A percentile compares a stretch with the other conserved stretches of the same genome.
These are phyloP conservation scores for Centropus unirufus DNA, from an alignment of 2,113 vertebrate genomes.

Conservation along the genomic window DNA sequence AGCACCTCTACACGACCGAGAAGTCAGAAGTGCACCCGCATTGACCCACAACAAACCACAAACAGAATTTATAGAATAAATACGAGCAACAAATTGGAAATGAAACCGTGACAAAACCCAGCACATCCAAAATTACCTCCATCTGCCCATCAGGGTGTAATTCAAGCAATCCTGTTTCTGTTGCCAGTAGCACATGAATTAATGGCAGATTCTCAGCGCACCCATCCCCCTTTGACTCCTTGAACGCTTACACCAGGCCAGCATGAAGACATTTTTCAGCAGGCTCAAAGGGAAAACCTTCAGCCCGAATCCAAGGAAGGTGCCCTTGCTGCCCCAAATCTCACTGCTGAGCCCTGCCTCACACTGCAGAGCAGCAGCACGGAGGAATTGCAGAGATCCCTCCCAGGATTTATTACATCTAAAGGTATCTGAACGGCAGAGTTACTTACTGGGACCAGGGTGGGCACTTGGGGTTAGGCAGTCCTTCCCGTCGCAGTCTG, in stretches of 20 bases:
- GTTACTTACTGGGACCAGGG: constrained; percentile 33
- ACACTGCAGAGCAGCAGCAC: background rate
- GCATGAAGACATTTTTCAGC: background rate
- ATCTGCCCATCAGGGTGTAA: background rate
- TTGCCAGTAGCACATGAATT: accelerated
- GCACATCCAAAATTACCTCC: accelerated
- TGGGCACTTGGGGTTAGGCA: background rate
- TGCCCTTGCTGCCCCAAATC: background rate
- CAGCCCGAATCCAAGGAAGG: background rate
- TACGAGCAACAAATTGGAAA: background rate
- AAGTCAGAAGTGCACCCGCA: accelerated
- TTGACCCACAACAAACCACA: background rate
- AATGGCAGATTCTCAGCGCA: background rate
- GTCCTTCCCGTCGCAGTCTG: background rate
- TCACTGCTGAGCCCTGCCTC: accelerated
- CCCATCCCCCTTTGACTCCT: background rate
- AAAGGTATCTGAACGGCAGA: background rate
- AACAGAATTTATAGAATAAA: accelerated
- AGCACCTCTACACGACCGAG: accelerated
- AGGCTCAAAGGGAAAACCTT: background rate
- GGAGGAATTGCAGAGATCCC: background rate
- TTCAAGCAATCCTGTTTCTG: background rate
- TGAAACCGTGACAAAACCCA: accelerated
- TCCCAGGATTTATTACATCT: accelerated
- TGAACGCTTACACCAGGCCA: accelerated